Evolutionary conservation across 2,797 vertebrate genomes (phyloP).

Genomic region (Onychomys torridus): DNA sequence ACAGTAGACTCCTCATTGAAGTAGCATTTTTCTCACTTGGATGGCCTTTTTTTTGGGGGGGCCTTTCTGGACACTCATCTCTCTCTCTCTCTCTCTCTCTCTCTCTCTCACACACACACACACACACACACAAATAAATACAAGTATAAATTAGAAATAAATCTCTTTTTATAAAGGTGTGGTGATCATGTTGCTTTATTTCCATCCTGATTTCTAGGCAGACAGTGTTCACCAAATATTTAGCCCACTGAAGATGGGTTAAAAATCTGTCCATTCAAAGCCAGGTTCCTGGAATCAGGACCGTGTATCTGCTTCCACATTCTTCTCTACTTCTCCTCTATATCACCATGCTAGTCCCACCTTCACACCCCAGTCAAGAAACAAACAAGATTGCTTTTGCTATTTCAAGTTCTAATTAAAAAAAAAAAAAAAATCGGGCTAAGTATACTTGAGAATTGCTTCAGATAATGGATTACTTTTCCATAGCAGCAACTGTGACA

Average conservation of each 20-base stretch:
- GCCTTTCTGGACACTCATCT: not conserved
- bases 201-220: not conserved
- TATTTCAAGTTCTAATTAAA: conserved; percentile 12
- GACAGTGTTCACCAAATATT: not conserved
- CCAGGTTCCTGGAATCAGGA: not conserved
- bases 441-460: conserved; percentile 65
- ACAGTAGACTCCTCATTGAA: not conserved
- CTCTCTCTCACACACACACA: too few relatives aligned
- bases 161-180: not conserved
- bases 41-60: not conserved
- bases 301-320: not conserved
- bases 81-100: too few relatives aligned
- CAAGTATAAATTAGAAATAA: not conserved
- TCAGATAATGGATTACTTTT: conserved; percentile 75
- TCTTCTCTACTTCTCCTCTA: not conserved
- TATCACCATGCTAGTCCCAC: not conserved
- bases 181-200: not conserved
- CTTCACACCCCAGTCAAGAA: not conserved
- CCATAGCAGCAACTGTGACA: conserved; percentile 60
- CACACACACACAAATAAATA: not conserved
- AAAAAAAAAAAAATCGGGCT: not conserved
- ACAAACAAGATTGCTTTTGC: conserved; percentile 32
- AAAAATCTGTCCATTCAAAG: not conserved
- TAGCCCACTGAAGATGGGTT: not conserved
- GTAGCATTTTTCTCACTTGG: conserved; percentile 12